phyloP scores from a whole-genome alignment of 2,888 invertebrate genomes.

The Cryptus armator region DNA sequence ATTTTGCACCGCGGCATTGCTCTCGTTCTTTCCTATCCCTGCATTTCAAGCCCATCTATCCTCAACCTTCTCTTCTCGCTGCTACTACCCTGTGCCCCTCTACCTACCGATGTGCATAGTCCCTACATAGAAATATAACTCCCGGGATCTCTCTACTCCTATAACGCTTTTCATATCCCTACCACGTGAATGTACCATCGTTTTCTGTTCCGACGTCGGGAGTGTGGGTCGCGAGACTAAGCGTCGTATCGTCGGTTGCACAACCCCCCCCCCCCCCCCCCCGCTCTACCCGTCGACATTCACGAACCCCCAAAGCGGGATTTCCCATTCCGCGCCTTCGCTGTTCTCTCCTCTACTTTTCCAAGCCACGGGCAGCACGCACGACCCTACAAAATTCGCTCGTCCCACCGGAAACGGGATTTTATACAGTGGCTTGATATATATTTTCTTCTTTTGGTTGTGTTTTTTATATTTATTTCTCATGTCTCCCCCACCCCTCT shows the following conservation, averaged over 20 bases:
- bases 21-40: constrained; percentile 66
- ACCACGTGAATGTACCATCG: constrained; percentile 64
- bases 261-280: constrained; percentile 53
- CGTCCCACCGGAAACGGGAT: constrained; percentile 62
- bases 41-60: constrained; percentile 69
- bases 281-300: constrained; percentile 53
- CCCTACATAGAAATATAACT: constrained; percentile 58
- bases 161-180: constrained; percentile 40
- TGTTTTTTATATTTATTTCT: constrained; percentile 42
- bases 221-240: constrained; percentile 50
- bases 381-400: constrained; percentile 62
- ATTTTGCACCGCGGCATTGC: constrained; percentile 69
- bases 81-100: constrained; percentile 4
- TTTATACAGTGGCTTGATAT: constrained; percentile 62
- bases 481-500: background rate
- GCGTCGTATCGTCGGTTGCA: constrained; percentile 66
- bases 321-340: constrained; percentile 47
- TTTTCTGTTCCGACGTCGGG: constrained; percentile 68
- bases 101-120: constrained; percentile 33
- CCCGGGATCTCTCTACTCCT: constrained; percentile 7
- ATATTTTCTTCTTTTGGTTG: constrained; percentile 47
- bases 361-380: constrained; percentile 50
- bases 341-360: constrained; percentile 32
- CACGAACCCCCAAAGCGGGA: constrained; percentile 29
- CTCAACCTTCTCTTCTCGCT: constrained; percentile 48